phyloP scores from a whole-genome alignment of 2,113 vertebrate genomes.

The Otis tarda region DNA sequence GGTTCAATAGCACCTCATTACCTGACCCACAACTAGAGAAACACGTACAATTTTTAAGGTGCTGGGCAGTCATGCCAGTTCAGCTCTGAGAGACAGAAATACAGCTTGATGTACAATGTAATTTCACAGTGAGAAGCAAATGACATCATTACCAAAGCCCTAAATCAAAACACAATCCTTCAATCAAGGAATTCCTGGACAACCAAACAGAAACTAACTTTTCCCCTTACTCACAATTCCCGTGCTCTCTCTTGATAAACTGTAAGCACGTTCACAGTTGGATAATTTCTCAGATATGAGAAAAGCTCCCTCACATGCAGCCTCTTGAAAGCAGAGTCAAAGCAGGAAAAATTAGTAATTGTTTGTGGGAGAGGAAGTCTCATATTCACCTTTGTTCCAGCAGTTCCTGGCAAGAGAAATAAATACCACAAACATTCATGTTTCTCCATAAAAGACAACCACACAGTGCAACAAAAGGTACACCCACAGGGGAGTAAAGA shows the following conservation, averaged over 20 bases:
- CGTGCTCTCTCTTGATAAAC: neutral
- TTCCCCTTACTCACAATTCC: neutral
- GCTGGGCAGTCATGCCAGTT: neutral
- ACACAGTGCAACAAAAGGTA: neutral
- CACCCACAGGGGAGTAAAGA: neutral
- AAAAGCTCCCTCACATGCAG: neutral
- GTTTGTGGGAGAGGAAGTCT: constrained; percentile 28
- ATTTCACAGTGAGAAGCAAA: neutral
- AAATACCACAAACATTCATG: neutral
- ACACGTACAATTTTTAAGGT: neutral
- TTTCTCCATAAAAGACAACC: constrained; percentile 1
- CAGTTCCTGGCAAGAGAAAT: constrained; percentile 31
- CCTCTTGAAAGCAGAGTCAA: neutral
- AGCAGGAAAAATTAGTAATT: neutral
- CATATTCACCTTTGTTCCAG: constrained; percentile 30
- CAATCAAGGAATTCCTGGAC: neutral
- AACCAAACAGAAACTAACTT: neutral
- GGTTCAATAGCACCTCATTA: neutral
- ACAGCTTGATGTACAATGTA: neutral
- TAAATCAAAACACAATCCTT: neutral
- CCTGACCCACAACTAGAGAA: neutral
- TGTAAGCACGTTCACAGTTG: neutral
- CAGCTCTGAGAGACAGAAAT: neutral
- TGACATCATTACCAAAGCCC: neutral
- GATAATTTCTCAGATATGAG: neutral